These are phyloP conservation scores for Patella ulyssiponensis DNA, from an alignment of 2,888 invertebrate genomes.

Conservation along the genomic window DNA sequence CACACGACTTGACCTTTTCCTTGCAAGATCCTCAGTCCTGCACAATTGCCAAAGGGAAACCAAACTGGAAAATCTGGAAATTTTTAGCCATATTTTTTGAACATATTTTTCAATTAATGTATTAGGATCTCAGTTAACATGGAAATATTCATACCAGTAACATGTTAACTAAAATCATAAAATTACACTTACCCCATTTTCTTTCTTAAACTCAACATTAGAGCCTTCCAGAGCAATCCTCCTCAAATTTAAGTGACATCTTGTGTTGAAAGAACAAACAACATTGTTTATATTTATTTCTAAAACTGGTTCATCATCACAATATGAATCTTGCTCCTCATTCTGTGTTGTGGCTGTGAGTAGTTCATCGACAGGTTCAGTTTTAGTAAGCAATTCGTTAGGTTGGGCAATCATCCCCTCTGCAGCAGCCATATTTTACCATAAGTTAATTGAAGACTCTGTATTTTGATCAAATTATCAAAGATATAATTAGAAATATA, in stretches of 20 bases:
- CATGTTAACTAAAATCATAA: too few species aligned
- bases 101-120: too few species aligned
- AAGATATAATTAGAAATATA: too few species aligned
- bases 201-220: constrained; percentile 95
- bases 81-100: too few species aligned
- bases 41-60: too few species aligned
- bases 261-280: constrained; percentile 95
- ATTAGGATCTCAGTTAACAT: too few species aligned
- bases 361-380: neutral
- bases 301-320: constrained; percentile 35
- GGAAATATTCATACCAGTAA: too few species aligned
- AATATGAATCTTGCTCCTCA: neutral
- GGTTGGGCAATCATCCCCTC: neutral
- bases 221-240: constrained; percentile 92
- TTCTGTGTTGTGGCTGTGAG: neutral
- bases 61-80: too few species aligned
- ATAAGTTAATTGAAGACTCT: too few species aligned
- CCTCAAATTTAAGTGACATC: constrained; percentile 95
- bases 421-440: constrained; percentile 3
- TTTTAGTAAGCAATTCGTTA: neutral
- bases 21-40: too few species aligned
- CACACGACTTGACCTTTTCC: too few species aligned
- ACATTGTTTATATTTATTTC: constrained; percentile 98
- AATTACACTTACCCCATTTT: constrained; percentile 82
- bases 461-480: too few species aligned